Evolutionary conservation across 2,888 invertebrate genomes (phyloP).

Genomic region (Homarus gammarus): DNA sequence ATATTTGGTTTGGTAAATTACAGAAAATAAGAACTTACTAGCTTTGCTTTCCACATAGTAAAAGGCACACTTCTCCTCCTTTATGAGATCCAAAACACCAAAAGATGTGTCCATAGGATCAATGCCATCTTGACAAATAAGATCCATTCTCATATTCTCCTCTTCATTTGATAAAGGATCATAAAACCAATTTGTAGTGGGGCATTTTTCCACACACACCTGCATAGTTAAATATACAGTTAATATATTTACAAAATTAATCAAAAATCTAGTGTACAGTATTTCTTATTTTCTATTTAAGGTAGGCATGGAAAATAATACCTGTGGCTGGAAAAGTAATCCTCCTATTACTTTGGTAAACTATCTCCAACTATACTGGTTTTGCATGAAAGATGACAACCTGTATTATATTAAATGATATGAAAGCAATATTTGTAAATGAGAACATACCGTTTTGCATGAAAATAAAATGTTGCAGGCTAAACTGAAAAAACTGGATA

Average conservation of each 20-base stretch:
- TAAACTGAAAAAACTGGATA: too few species aligned
- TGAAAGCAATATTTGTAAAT: too few species aligned
- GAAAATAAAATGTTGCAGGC: too few species aligned
- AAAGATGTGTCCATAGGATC: constrained; percentile 21
- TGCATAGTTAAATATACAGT: constrained; percentile 6
- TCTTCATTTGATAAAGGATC: not conserved
- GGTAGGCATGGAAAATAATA: too few species aligned
- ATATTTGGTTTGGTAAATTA: too few species aligned
- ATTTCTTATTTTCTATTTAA: too few species aligned
- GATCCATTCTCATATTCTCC: constrained; percentile 34
- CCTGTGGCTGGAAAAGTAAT: too few species aligned
- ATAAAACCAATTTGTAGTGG: constrained; percentile 81
- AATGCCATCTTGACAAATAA: constrained; percentile 68
- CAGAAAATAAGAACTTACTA: constrained; percentile 43
- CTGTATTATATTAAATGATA: too few species aligned
- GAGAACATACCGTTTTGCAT: too few species aligned
- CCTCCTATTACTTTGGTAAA: too few species aligned
- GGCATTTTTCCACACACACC: constrained; percentile 86
- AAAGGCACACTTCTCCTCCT: constrained; percentile 58
- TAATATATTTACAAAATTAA: not conserved
- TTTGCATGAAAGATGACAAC: too few species aligned
- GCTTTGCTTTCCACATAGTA: constrained; percentile 73
- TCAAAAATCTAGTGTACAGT: not conserved
- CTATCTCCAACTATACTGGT: too few species aligned
- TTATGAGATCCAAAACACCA: constrained; percentile 33